These are phyloP conservation scores for Argynnis bischoffii DNA, from an alignment of 2,888 invertebrate genomes.

Conservation along the genomic window DNA sequence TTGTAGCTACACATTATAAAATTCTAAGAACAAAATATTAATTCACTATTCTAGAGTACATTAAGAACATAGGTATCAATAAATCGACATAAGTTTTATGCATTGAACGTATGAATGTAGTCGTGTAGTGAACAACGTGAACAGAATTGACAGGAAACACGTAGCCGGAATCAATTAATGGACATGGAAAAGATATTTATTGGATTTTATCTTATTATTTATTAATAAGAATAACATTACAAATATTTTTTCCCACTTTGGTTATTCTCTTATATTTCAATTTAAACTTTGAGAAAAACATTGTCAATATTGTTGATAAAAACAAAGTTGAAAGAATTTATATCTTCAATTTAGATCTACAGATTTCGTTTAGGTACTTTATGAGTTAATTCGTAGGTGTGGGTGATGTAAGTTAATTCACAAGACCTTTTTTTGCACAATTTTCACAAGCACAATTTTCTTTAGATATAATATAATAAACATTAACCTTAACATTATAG, in stretches of 20 bases:
- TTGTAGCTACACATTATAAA: neutral
- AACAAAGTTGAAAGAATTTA: neutral
- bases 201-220: conserved; percentile 11
- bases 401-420: too few relatives aligned
- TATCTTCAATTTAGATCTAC: neutral
- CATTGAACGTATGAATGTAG: conserved; percentile 17
- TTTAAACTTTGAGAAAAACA: neutral
- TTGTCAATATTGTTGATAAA: neutral
- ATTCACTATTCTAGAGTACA: neutral
- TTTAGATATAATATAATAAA: too few relatives aligned
- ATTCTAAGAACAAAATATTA: conserved; percentile 21
- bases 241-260: neutral
- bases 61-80: conserved; percentile 15
- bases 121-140: conserved; percentile 48
- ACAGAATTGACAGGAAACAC: conserved; percentile 60
- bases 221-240: neutral
- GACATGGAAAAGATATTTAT: conserved; percentile 20
- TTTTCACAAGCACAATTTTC: too few relatives aligned
- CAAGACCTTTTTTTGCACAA: too few relatives aligned
- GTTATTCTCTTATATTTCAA: neutral
- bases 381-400: too few relatives aligned
- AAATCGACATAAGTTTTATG: conserved; percentile 11
- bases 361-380: too few relatives aligned
- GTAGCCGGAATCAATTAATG: conserved; percentile 38
- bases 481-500: too few relatives aligned